A percentile compares a stretch with the other conserved stretches of the same genome.
Conservation (phyloP, 2,797 vertebrate genomes). For the Mormyrops attenuatus region DNA sequence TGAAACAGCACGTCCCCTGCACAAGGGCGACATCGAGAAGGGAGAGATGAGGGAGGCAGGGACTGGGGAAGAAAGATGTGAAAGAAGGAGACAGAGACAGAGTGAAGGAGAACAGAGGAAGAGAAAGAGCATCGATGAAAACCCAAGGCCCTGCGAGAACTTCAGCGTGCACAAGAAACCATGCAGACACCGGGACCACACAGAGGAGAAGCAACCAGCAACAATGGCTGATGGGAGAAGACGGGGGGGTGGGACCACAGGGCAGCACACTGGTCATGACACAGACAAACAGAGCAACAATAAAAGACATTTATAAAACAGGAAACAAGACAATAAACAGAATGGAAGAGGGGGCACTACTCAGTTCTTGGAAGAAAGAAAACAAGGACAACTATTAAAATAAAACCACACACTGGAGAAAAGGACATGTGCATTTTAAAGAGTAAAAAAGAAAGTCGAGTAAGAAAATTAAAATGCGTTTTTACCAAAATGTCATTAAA, state of each 20-base stretch:
- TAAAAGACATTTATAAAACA: constrained; percentile 3
- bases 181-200: constrained; percentile 29
- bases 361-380: constrained; percentile 9
- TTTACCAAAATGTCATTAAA: background rate
- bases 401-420: constrained; percentile 29
- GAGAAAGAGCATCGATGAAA: constrained; percentile 17
- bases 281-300: background rate
- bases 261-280: background rate
- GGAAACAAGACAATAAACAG: background rate
- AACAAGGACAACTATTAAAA: constrained; percentile 5
- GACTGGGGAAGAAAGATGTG: background rate
- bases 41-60: constrained; percentile 27
- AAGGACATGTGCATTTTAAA: constrained; percentile 15
- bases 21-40: constrained; percentile 38
- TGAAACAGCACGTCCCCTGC: constrained; percentile 96
- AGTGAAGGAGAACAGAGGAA: constrained; percentile 4
- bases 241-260: constrained; percentile 18
- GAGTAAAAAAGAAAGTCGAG: background rate
- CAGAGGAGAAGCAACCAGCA: constrained; percentile 12
- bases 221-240: background rate
- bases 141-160: constrained; percentile 22
- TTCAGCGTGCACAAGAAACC: constrained; percentile 47
- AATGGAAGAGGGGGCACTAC: background rate
- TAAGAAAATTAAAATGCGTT: background rate
- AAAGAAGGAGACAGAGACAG: background rate